A percentile compares a stretch with the other conserved stretches of the same genome.
Conservation (phyloP, 2,113 vertebrate species). For the Ciconia maguari region DNA sequence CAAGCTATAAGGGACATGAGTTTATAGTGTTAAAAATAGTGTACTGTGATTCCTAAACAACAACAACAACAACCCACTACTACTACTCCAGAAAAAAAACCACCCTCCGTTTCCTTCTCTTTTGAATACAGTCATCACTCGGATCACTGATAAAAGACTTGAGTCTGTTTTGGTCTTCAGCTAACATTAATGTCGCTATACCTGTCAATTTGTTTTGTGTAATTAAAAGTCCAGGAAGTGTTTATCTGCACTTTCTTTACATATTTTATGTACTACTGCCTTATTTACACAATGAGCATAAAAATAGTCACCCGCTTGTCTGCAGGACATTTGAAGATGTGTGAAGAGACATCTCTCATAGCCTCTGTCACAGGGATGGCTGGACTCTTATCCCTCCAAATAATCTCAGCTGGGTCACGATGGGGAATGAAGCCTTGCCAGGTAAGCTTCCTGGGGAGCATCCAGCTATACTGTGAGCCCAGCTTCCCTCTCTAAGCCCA, state of each 20-base stretch:
- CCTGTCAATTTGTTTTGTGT: not conserved
- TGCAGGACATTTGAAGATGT: not conserved
- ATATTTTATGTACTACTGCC: not conserved
- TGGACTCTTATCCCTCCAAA: not conserved
- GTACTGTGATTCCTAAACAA: not conserved
- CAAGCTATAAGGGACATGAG: not conserved
- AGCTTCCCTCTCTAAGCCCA: not conserved
- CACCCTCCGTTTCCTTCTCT: not conserved
- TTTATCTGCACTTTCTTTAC: not conserved
- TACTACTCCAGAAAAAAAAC: not conserved
- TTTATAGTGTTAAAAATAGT: not conserved
- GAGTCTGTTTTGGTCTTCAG: not conserved
- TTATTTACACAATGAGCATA: not conserved
- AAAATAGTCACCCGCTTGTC: not conserved
- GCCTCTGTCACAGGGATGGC: not conserved
- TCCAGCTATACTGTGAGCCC: not conserved
- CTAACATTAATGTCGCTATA: not conserved
- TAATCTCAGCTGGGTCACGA: not conserved
- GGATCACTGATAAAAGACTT: not conserved
- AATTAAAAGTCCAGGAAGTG: not conserved
- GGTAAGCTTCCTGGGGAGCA: not conserved
- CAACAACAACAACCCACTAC: not conserved
- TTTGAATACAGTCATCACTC: not conserved
- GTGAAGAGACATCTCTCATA: not conserved
- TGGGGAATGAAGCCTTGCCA: not conserved